Evolutionary conservation across 1,140 invertebrate genomes (phyloP).

Genomic region (Drosophila busckii): DNA sequence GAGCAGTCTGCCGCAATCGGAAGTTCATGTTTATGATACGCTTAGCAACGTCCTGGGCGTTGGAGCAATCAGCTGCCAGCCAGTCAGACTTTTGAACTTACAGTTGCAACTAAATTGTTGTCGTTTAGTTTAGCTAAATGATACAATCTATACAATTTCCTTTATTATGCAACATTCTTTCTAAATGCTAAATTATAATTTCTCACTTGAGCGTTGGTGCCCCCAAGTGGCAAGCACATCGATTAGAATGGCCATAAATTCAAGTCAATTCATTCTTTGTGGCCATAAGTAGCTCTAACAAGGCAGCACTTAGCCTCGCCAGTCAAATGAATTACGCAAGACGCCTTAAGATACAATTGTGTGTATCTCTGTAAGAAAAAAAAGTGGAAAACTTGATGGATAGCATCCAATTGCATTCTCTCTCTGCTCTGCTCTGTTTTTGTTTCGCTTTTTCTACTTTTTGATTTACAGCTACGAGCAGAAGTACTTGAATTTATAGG

Average conservation of each 20-base stretch:
- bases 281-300: conserved; percentile 22
- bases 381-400: conserved; percentile 37
- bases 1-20: conserved; percentile 60
- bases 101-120: not conserved
- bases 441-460: conserved; percentile 12
- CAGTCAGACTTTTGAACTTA: not conserved
- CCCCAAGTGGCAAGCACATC: not conserved
- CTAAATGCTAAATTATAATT: too few relatives aligned
- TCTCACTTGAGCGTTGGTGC: too few relatives aligned
- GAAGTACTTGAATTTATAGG: conserved; percentile 36
- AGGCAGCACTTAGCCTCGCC: conserved; percentile 34
- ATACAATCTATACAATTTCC: too few relatives aligned
- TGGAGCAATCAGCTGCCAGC: conserved; percentile 44
- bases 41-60: conserved; percentile 17
- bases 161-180: too few relatives aligned
- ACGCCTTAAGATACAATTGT: conserved; percentile 39
- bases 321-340: conserved; percentile 23
- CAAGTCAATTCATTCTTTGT: conserved; percentile 22
- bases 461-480: conserved; percentile 60
- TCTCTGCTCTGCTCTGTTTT: not conserved
- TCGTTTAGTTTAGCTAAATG: too few relatives aligned
- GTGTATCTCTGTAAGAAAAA: conserved; percentile 26
- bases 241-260: conserved; percentile 32
- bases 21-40: conserved; percentile 65
- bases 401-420: conserved; percentile 25